Evolutionary conservation across 2,113 vertebrate genomes (phyloP).

Genomic region (Tauraco erythrolophus): DNA sequence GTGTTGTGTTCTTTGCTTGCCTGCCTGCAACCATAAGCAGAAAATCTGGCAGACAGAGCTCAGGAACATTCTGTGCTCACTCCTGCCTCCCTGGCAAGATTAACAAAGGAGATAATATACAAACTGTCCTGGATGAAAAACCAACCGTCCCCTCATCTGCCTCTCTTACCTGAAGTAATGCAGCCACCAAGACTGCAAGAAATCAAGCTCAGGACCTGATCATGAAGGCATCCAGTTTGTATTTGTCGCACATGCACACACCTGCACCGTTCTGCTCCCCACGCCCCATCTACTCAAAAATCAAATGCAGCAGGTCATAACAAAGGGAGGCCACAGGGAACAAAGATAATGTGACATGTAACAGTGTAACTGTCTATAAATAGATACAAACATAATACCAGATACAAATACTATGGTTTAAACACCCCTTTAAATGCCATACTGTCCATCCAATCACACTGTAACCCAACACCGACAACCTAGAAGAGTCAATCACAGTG

Average conservation of each 20-base stretch:
- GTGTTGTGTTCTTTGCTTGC: neutral
- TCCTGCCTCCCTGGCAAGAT: neutral
- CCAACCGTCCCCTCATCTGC: neutral
- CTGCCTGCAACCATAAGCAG: neutral
- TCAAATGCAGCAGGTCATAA: neutral
- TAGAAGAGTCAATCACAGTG: neutral
- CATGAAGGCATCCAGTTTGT: neutral
- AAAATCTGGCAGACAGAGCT: neutral
- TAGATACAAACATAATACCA: neutral
- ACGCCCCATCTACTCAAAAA: neutral
- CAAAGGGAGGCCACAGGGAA: neutral
- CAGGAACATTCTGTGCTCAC: neutral
- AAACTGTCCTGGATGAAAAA: neutral
- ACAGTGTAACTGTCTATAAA: neutral
- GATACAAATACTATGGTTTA: neutral
- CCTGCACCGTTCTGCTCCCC: neutral
- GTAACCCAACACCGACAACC: neutral
- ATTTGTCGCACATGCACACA: rapidly evolving
- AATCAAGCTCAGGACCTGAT: neutral
- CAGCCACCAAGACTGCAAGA: neutral
- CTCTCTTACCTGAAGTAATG: neutral
- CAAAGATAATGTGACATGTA: neutral
- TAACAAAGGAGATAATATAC: neutral
- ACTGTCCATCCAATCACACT: neutral
- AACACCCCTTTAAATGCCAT: neutral